Percentiles rank a stretch among this genome's conserved stretches.
phyloP scores from a whole-genome alignment of 2,888 invertebrate genomes.

The Nomada ferruginata region DNA sequence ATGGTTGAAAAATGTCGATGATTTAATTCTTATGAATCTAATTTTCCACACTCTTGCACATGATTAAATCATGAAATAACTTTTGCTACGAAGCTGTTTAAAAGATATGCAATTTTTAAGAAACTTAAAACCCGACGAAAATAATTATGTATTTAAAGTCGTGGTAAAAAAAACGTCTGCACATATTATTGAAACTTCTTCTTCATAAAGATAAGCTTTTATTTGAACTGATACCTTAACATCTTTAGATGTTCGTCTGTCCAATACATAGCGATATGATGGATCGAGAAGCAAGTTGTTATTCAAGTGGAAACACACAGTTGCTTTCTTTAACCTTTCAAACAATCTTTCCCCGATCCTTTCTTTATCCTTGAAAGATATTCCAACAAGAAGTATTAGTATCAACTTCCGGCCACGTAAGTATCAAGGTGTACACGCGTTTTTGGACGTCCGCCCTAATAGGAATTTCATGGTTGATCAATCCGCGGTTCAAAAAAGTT shows the following conservation, averaged over 20 bases:
- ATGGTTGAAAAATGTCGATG: too few species aligned
- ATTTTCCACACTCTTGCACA: too few species aligned
- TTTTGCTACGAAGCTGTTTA: background rate
- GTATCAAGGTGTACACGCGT: background rate
- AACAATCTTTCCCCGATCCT: slow-evolving; percentile 2
- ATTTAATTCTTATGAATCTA: too few species aligned
- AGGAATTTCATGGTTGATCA: slow-evolving; percentile 39
- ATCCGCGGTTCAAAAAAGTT: slow-evolving; percentile 10
- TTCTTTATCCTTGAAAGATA: slow-evolving; percentile 46
- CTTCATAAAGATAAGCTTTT: too few species aligned
- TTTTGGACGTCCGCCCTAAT: slow-evolving; percentile 22
- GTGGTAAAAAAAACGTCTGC: too few species aligned
- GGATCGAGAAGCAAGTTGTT: background rate
- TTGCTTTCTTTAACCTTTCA: slow-evolving; percentile 9
- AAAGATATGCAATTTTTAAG: too few species aligned
- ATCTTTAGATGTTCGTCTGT: too few species aligned
- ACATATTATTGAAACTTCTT: too few species aligned
- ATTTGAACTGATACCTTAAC: too few species aligned
- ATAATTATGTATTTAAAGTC: too few species aligned
- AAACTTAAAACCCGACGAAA: too few species aligned
- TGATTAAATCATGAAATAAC: background rate
- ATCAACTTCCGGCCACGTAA: slow-evolving; percentile 29
- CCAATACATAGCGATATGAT: background rate
- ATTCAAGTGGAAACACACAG: background rate
- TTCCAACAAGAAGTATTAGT: slow-evolving; percentile 21